Evolutionary conservation across 92 coral and sea anemone species (phyloP).

Genomic region (Diadumene lineata): DNA sequence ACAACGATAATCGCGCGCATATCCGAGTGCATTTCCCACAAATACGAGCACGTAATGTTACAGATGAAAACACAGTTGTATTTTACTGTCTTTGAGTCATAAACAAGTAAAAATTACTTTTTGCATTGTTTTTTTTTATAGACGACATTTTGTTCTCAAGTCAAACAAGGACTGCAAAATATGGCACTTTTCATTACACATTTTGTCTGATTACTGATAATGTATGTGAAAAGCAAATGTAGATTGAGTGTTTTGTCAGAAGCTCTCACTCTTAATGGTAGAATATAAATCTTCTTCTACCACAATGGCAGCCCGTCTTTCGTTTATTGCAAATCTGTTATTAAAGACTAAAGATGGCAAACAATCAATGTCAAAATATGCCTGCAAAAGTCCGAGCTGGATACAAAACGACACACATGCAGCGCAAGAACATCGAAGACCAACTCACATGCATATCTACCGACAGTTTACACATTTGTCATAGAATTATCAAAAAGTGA

Average conservation of each 20-base stretch:
- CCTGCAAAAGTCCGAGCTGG: background rate
- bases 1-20: background rate
- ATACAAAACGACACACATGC: no score
- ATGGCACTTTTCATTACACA: background rate
- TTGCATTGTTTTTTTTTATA: background rate
- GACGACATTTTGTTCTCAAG: background rate
- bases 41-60: background rate
- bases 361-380: no score
- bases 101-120: no score
- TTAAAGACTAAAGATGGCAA: no score
- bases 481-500: background rate
- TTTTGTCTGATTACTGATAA: background rate
- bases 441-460: no score
- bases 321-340: background rate
- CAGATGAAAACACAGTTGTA: no score
- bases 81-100: no score
- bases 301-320: background rate
- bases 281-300: background rate
- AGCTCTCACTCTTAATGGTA: background rate
- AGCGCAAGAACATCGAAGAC: no score
- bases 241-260: background rate
- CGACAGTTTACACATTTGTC: no score
- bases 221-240: background rate
- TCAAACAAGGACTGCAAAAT: background rate
- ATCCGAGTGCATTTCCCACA: background rate